Percentiles rank a stretch among this genome's conserved stretches.
Conservation (phyloP, 2,888 invertebrate species). For the Pocota personata region DNA sequence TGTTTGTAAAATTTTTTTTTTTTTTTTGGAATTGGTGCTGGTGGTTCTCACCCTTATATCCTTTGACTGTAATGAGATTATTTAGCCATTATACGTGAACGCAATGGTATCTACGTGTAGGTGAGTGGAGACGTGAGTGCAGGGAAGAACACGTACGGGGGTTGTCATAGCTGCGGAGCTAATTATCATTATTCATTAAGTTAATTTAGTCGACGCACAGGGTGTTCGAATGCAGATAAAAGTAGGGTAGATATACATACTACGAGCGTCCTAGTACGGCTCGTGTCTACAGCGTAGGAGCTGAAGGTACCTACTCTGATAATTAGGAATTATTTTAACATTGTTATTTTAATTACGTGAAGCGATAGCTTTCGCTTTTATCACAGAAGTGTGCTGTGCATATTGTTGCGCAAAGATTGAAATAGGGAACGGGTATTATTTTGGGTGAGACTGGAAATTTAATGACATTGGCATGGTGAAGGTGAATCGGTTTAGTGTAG, state of each 20-base stretch:
- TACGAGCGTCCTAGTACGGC: neutral
- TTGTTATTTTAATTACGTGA: constrained; percentile 71
- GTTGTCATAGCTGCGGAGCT: constrained; percentile 65
- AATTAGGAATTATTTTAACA: constrained; percentile 72
- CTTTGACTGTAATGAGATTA: constrained; percentile 67
- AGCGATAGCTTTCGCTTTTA: constrained; percentile 71
- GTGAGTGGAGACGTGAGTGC: constrained; percentile 43
- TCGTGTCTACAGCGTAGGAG: neutral
- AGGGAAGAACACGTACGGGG: constrained; percentile 57
- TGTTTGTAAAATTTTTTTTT: constrained; percentile 29
- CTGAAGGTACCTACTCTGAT: constrained; percentile 33
- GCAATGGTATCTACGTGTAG: constrained; percentile 48
- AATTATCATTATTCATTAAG: constrained; percentile 73
- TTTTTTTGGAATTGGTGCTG: too few relatives aligned
- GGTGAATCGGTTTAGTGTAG: neutral
- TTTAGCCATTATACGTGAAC: constrained; percentile 67
- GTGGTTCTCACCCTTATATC: neutral
- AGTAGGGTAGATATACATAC: constrained; percentile 33
- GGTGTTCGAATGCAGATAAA: constrained; percentile 63
- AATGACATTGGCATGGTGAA: neutral
- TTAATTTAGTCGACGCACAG: constrained; percentile 70
- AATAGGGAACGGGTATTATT: neutral
- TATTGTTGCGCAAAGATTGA: constrained; percentile 78
- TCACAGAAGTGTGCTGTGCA: constrained; percentile 79
- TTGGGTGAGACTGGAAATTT: neutral